Percentiles rank a stretch among this genome's conserved stretches.
phyloP scores from a whole-genome alignment of 37 sponge, comb jelly and placozoan species.

The Ephydatia muelleri region DNA sequence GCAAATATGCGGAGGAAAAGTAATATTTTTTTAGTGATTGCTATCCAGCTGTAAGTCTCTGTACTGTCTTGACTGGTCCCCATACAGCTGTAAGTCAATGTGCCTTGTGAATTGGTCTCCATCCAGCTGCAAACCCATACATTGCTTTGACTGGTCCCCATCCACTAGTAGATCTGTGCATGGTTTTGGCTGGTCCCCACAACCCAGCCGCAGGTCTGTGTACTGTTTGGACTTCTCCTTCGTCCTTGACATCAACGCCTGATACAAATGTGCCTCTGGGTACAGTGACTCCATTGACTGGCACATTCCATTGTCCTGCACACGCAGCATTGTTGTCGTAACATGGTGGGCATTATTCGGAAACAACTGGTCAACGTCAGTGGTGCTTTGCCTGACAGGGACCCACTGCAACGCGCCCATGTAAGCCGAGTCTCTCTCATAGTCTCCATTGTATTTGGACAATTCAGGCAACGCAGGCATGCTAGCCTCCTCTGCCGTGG shows the following conservation, averaged over 20 bases:
- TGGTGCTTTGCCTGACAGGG: neutral
- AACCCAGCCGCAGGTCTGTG: neutral
- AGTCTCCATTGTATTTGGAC: slow-evolving; percentile 39
- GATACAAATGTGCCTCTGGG: neutral
- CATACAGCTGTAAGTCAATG: neutral
- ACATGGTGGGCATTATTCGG: neutral
- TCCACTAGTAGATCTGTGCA: neutral
- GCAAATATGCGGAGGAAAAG: too few species aligned
- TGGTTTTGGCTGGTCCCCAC: neutral
- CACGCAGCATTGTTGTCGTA: neutral
- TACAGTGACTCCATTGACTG: neutral
- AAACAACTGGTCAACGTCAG: neutral
- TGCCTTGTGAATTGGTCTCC: neutral
- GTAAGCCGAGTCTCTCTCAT: slow-evolving; percentile 38
- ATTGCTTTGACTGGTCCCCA: neutral
- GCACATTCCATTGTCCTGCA: neutral
- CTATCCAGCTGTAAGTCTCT: neutral
- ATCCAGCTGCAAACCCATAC: neutral
- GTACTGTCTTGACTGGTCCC: neutral
- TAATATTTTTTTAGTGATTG: too few species aligned
- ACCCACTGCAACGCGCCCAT: slow-evolving; percentile 7
- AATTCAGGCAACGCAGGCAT: neutral
- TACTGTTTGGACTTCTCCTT: neutral
- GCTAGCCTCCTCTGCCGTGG: neutral
- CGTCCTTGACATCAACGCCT: neutral